Evolutionary conservation across 2,888 invertebrate species (phyloP).

Genomic region (Hypercompe scribonia): DNA sequence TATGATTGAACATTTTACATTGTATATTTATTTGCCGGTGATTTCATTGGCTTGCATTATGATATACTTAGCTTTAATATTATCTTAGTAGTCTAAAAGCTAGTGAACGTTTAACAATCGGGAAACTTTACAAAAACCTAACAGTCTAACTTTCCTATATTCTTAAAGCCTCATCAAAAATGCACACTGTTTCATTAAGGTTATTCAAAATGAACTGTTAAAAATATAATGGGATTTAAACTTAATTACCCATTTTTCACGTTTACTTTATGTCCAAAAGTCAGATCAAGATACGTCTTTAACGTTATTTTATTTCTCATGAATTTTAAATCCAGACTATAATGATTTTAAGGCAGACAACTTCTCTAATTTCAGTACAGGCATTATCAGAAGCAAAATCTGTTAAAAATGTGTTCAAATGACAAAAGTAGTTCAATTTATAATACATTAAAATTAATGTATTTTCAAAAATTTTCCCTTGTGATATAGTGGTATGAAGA

Average conservation of each 20-base stretch:
- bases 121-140: not conserved
- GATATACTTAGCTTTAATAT: no score
- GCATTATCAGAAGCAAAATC: not conserved
- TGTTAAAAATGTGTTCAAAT: not conserved
- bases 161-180: not conserved
- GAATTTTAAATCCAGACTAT: conserved; percentile 13
- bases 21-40: no score
- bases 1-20: no score
- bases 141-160: not conserved
- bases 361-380: not conserved
- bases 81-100: not conserved
- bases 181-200: not conserved
- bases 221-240: not conserved
- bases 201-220: not conserved
- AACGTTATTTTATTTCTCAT: conserved; percentile 5
- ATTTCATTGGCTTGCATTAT: no score
- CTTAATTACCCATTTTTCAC: conserved; percentile 16
- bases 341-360: conserved; percentile 1
- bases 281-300: conserved; percentile 13
- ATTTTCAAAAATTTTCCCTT: no score
- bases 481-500: no score
- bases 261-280: conserved; percentile 1
- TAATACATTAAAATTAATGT: no score
- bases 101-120: not conserved
- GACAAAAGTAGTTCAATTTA: not conserved